Evolutionary conservation across 2,888 invertebrate genomes (phyloP).

Genomic region (Herminia tarsipennalis): DNA sequence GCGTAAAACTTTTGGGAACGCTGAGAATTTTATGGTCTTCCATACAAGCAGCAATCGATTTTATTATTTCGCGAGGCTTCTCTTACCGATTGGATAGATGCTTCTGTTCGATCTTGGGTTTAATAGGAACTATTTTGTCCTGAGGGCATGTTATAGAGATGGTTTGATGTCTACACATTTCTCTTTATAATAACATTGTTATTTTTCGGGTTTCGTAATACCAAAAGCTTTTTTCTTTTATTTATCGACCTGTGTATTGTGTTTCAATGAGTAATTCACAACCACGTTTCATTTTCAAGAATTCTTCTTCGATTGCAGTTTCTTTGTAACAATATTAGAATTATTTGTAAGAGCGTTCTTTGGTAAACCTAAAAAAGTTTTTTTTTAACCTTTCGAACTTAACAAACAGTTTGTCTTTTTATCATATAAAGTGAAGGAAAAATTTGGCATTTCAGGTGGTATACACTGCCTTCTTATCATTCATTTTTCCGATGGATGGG

Average conservation of each 20-base stretch:
- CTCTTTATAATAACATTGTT: conserved; percentile 22
- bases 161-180: conserved; percentile 28
- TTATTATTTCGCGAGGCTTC: conserved; percentile 29
- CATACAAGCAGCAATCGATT: conserved; percentile 22
- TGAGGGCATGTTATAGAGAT: conserved; percentile 29
- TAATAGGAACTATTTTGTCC: conserved; percentile 35
- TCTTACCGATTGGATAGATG: conserved; percentile 27
- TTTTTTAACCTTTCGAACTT: too few species aligned
- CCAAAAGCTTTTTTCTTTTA: too few species aligned
- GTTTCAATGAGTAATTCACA: too few species aligned
- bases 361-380: too few species aligned
- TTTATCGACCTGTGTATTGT: too few species aligned
- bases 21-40: conserved; percentile 17
- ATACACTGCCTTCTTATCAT: neutral
- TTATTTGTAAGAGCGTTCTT: too few species aligned
- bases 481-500: conserved; percentile 25
- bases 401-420: too few species aligned
- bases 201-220: too few species aligned
- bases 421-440: conserved; percentile 12
- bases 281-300: too few species aligned
- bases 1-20: conserved; percentile 18
- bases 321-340: too few species aligned
- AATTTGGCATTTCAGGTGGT: neutral
- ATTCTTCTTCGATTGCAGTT: too few species aligned
- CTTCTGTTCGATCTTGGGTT: conserved; percentile 17